phyloP scores from a whole-genome alignment of 2,888 invertebrate species.

The Lamproptera curius region DNA sequence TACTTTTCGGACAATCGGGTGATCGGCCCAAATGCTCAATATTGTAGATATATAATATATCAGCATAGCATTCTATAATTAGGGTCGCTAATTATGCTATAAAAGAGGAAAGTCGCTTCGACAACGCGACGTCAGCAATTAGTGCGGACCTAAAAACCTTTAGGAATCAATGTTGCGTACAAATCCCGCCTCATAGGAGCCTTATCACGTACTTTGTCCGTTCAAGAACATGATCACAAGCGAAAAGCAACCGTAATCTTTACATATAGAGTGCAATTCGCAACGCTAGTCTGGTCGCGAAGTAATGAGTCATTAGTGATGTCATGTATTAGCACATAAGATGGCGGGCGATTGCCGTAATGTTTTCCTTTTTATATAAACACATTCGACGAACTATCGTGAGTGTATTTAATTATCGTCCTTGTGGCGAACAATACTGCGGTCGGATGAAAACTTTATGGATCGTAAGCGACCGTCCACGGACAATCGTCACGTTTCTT shows the following conservation, averaged over 20 bases:
- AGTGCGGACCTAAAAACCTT: background rate
- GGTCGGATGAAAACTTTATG: no score
- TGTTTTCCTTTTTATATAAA: background rate
- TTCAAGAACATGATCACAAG: background rate
- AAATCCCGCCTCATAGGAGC: background rate
- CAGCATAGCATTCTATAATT: no score
- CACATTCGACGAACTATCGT: background rate
- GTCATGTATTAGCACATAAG: constrained; percentile 9
- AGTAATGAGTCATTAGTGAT: constrained; percentile 18
- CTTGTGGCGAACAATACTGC: no score
- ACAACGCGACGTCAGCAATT: no score
- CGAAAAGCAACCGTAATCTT: constrained; percentile 5
- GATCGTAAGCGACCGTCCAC: no score
- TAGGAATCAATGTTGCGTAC: background rate
- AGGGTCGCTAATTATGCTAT: no score
- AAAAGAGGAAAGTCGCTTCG: no score
- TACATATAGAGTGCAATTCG: background rate
- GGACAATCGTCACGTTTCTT: no score
- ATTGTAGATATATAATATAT: no score
- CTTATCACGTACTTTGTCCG: constrained; percentile 2
- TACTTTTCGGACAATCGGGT: no score
- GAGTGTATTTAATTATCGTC: no score
- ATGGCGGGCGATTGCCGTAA: constrained; percentile 2
- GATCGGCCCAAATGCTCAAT: no score
- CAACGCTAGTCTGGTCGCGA: background rate